Evolutionary conservation across 1,140 invertebrate species (phyloP).

Genomic region (Penaeus indicus): DNA sequence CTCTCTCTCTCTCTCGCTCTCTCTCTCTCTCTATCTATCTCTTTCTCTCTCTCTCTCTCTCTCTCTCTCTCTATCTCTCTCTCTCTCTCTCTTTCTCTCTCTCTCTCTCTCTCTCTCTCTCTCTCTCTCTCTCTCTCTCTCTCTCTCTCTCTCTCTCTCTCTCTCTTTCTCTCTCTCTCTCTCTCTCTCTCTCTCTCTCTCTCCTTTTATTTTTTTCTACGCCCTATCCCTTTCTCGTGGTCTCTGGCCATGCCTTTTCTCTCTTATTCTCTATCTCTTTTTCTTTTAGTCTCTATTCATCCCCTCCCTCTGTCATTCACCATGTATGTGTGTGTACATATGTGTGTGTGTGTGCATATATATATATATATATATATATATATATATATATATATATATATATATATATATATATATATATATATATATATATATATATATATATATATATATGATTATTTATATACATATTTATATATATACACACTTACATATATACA

Average conservation of each 20-base stretch:
- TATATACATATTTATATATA: slow-evolving; percentile 7
- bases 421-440: slow-evolving; percentile 10
- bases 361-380: slow-evolving; percentile 6
- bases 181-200: background rate
- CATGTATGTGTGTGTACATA: slow-evolving; percentile 13
- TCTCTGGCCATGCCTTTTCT: background rate
- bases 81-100: background rate
- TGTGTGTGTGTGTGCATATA: background rate
- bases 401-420: slow-evolving; percentile 8
- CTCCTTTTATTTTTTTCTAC: background rate
- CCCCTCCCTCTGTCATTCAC: background rate
- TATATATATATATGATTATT: slow-evolving; percentile 16
- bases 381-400: slow-evolving; percentile 18
- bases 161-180: background rate
- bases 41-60: too few relatives aligned
- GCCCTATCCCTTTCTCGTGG: background rate
- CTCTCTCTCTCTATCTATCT: too few relatives aligned
- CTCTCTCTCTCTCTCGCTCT: background rate
- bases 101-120: background rate
- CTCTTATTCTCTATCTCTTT: background rate
- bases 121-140: background rate
- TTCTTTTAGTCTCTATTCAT: background rate
- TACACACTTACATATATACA: background rate
- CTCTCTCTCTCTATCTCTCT: too few relatives aligned
- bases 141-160: background rate